Percentiles rank a stretch among this genome's conserved stretches.
Evolutionary conservation across 2,888 invertebrate genomes (phyloP).

Genomic region (Dryobota labecula): DNA sequence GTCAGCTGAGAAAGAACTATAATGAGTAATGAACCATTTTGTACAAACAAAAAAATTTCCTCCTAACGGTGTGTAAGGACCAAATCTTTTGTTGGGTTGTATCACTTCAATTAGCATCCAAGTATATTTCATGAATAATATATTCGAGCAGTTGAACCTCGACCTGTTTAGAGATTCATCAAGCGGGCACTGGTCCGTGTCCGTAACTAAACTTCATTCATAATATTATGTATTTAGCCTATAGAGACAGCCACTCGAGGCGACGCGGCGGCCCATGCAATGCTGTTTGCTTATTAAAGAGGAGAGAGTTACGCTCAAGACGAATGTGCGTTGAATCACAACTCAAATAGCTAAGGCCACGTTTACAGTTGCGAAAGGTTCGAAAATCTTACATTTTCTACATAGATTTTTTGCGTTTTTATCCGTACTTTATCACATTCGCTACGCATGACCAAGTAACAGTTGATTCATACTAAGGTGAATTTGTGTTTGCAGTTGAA

Average conservation of each 20-base stretch:
- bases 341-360: constrained; percentile 47
- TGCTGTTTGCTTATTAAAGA: constrained; percentile 81
- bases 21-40: constrained; percentile 20
- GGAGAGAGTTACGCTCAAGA: constrained; percentile 78
- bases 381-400: constrained; percentile 7
- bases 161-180: constrained; percentile 56
- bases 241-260: constrained; percentile 44
- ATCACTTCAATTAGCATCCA: constrained; percentile 10
- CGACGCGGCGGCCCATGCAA: constrained; percentile 60
- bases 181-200: constrained; percentile 18
- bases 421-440: constrained; percentile 10
- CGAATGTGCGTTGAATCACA: constrained; percentile 67
- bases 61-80: neutral
- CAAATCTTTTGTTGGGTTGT: neutral
- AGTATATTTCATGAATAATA: constrained; percentile 43
- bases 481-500: constrained; percentile 53
- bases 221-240: constrained; percentile 58
- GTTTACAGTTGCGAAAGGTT: constrained; percentile 32
- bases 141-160: constrained; percentile 39
- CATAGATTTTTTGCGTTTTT: neutral
- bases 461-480: constrained; percentile 26
- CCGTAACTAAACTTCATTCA: constrained; percentile 59
- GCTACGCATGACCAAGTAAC: constrained; percentile 12
- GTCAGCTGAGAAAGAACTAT: constrained; percentile 14
- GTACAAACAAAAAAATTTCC: neutral